Evolutionary conservation across 2,113 vertebrate species (phyloP), one percentile per base, ranked within the genome.

Genomic region (Dipodomys stephensi): DNA sequence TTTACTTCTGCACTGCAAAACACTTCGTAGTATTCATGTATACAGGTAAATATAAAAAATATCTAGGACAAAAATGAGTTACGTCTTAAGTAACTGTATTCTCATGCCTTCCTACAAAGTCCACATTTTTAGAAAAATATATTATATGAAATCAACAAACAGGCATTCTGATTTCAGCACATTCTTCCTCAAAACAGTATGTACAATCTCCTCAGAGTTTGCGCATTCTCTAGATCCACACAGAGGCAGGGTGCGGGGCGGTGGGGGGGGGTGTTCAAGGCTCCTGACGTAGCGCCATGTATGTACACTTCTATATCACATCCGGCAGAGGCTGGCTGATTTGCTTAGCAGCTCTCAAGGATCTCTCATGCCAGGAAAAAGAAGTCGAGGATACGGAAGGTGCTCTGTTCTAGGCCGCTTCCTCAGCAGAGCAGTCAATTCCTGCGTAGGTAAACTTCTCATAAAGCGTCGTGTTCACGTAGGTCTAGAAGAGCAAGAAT

Each of bases 381-480:
- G 88, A 74, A 80, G 10, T 1, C 53, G 94, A 35, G 19, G 30
- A 83, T 77, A 35, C 30, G 80, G 76, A 57, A 71, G 65, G 23
- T 32, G 73, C 65, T 39, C 53, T 1, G 0, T 90, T 32, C 97
- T 97, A 99, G 87, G 99, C 99, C 32, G 99, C 99, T 95, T 99
- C 99, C 97, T 99, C 99, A 57, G 99, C 99, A 0, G 98, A 99
- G 92, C 99, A 99, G 96, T 99, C 99, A 16, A 99, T 99, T 77
- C 99, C 99, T 1, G 99, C 99, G 0, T 99, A 99, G 95, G 99
- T 98, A 93, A 99, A 99, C 97, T 99, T 99, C 97, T 99, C 99
- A 0, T 99, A 99, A 2, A 99, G 97, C 0, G 99, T 99, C 7
- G 99, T 99, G 77, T 99, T 99, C 95, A 99, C 99, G 0, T 99